Evolutionary conservation across 2,888 invertebrate genomes (phyloP).

Genomic region (Rhynchonema sp.): DNA sequence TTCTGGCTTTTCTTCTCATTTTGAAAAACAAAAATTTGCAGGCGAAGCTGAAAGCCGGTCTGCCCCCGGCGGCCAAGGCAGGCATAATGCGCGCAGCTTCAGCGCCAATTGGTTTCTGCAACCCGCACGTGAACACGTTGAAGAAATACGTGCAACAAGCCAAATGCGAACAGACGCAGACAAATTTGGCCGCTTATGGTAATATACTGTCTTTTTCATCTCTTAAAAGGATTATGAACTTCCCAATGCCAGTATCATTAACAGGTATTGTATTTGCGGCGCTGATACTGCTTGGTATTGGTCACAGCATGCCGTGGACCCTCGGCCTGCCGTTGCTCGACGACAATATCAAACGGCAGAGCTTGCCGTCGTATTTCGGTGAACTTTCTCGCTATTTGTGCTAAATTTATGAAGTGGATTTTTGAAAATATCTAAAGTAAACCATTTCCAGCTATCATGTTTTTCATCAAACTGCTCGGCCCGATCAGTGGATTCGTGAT

Average conservation of each 20-base stretch:
- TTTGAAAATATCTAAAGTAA: too few relatives aligned
- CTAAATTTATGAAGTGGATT: too few relatives aligned
- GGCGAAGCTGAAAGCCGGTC: too few relatives aligned
- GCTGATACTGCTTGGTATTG: slow-evolving; percentile 24
- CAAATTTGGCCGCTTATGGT: background rate
- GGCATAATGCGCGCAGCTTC: too few relatives aligned
- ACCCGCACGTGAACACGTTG: background rate
- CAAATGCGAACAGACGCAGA: background rate
- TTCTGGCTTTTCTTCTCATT: too few relatives aligned
- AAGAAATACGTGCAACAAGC: background rate
- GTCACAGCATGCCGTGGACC: slow-evolving; percentile 27
- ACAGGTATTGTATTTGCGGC: slow-evolving; percentile 20
- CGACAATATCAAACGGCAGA: slow-evolving; percentile 25
- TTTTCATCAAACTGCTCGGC: slow-evolving; percentile 26
- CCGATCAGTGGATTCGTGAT: slow-evolving; percentile 25
- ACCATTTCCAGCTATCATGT: slow-evolving; percentile 26
- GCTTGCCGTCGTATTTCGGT: slow-evolving; percentile 26
- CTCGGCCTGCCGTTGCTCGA: slow-evolving; percentile 26
- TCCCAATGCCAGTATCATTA: too few relatives aligned
- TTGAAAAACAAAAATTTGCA: too few relatives aligned
- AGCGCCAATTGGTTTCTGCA: too few relatives aligned
- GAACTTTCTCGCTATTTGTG: slow-evolving; percentile 1
- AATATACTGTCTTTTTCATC: too few relatives aligned
- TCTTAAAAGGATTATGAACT: too few relatives aligned
- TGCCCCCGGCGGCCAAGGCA: too few relatives aligned